Base-by-base conservation (phyloP, 2,797 vertebrate species). In the Xyrichtys novacula region DNA sequence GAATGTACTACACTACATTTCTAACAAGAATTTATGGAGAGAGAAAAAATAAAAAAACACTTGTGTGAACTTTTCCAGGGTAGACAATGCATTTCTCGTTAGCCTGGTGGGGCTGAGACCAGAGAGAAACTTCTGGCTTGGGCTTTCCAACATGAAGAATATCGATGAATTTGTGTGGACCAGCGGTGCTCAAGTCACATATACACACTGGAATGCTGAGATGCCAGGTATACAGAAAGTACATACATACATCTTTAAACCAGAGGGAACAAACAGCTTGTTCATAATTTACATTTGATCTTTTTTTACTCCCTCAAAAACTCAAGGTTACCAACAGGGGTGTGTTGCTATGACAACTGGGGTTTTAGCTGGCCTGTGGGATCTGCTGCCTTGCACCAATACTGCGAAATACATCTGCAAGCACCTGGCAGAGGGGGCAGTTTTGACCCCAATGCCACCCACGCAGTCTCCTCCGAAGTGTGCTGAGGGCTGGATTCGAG, bases 291-390 rank as follows among this genome's bases (percentile, higher is more conserved):
- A 40, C 12, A 49, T 34, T 19, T 32, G 20, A 31, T 1, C n/a
- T 4, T 19, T 3, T 70, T 44, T 47, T 54, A 39, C 15, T 14
- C 6, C 20, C 17, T 29, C 11, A 48, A 59, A 22, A 8, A 68
- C 46, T 39, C n/a, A 74, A 99, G 98, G 96, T 42, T 86, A 94
- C 73, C 87, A 82, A 60, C 85, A 94, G 9, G 98, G 98, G 3
- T 99, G 98, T 1, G 95, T 97, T 79, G 96, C 94, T 40, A 97
- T 98, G 91, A 95, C 78, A 65, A 98, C 96, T 20, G 97, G 97
- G 42, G 54, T 87, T 74, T 73, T 94, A 28, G 96, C 97, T 22
- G 98, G 98, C 74, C 93, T 99, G 76, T 99, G 98, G 98, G 96
- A 98, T 88, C 81, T 98, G 71, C 74, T 97, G 71, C 94, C 91